These are phyloP conservation scores for Numenius arquata DNA, from an alignment of 2,113 vertebrate genomes.

Conservation along the genomic window DNA sequence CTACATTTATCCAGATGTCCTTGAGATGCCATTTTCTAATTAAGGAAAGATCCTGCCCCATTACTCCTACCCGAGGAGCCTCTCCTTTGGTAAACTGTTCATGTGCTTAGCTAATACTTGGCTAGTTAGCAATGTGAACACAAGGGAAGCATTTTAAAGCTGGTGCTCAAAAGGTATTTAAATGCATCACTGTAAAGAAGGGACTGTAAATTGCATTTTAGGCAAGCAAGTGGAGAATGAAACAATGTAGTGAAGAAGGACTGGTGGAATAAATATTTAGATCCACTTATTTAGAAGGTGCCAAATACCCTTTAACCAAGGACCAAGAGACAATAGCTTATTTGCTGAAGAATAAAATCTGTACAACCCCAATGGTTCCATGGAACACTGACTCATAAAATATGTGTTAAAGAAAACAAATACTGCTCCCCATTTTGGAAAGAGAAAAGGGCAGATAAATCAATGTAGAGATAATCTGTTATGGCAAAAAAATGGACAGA, in stretches of 20 bases:
- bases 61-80: neutral
- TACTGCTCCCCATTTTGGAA: neutral
- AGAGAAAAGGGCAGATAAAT: neutral
- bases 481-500: neutral
- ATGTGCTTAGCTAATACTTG: neutral
- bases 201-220: neutral
- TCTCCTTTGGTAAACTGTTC: conserved; percentile 3
- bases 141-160: neutral
- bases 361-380: neutral
- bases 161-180: neutral
- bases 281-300: neutral
- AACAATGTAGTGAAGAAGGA: neutral
- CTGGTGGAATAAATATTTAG: neutral
- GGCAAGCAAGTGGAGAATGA: neutral
- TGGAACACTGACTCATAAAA: neutral
- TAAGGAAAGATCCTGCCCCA: neutral
- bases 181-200: neutral
- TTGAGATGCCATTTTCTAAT: conserved; percentile 19
- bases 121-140: neutral
- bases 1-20: neutral
- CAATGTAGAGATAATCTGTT: neutral
- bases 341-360: conserved; percentile 6
- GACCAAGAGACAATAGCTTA: neutral
- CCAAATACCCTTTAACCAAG: neutral
- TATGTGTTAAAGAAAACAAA: neutral